These are phyloP conservation scores for Camelus dromedarius DNA, from an alignment of 2,113 vertebrate genomes.

Conservation along the genomic window DNA sequence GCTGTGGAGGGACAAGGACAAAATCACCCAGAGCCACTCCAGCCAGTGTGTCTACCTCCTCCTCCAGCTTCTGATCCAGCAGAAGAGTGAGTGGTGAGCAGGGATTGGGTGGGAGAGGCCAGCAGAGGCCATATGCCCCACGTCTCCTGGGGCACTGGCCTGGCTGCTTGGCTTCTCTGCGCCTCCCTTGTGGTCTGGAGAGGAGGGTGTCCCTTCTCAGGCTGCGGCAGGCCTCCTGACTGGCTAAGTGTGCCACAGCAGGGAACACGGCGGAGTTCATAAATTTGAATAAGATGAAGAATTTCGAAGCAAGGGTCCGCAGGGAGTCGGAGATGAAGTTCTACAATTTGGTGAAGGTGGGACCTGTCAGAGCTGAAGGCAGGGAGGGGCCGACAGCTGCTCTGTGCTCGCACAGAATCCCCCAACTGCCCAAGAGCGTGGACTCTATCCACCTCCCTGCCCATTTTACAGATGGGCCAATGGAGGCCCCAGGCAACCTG, in stretches of 20 bases:
- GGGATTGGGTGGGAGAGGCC: fast-evolving
- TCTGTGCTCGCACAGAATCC: too few relatives aligned
- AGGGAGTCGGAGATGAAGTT: background rate
- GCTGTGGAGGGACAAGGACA: conserved; percentile 48
- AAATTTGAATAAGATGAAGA: background rate
- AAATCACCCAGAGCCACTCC: background rate
- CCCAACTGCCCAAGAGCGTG: background rate
- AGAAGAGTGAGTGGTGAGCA: conserved; percentile 43
- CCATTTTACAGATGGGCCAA: background rate
- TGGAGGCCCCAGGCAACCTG: too few relatives aligned
- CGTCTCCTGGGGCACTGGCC: fast-evolving
- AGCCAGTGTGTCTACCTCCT: conserved; percentile 45
- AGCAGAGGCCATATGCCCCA: fast-evolving
- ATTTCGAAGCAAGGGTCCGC: fast-evolving
- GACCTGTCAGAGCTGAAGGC: background rate
- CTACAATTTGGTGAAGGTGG: conserved; percentile 52
- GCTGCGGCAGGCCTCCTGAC: background rate
- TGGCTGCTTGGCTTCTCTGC: fast-evolving
- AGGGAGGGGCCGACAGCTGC: background rate
- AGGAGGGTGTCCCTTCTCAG: fast-evolving
- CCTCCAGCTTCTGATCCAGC: conserved; percentile 47
- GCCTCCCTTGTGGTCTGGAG: background rate
- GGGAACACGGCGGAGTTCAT: background rate
- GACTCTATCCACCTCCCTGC: fast-evolving
- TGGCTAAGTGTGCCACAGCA: fast-evolving